Conservation (phyloP, 2,797 vertebrate species). For the Crypturellus tataupa region DNA sequence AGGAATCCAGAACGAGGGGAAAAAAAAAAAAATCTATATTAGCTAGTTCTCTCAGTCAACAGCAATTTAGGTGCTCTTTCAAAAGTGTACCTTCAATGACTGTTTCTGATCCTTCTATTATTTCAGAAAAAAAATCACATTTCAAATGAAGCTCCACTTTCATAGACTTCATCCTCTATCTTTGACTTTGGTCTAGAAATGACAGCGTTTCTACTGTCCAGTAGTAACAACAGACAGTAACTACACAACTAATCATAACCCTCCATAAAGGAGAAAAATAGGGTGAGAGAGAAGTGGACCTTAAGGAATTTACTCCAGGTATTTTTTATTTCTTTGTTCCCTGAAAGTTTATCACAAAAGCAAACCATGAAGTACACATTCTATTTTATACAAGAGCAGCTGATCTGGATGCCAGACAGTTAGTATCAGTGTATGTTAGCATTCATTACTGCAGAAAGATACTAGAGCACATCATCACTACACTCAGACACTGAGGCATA, state of each 20-base stretch:
- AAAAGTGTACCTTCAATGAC: background rate
- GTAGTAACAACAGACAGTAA: background rate
- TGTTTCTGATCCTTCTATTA: background rate
- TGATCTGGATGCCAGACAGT: background rate
- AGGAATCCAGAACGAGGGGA: background rate
- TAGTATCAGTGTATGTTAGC: background rate
- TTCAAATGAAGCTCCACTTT: background rate
- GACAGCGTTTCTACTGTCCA: background rate
- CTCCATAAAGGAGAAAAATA: background rate
- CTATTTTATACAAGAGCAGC: background rate
- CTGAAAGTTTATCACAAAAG: background rate
- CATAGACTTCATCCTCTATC: background rate
- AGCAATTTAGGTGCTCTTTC: background rate
- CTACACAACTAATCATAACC: background rate
- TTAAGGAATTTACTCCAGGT: background rate
- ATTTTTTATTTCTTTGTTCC: background rate
- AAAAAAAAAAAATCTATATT: background rate
- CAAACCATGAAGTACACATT: background rate
- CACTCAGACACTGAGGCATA: background rate
- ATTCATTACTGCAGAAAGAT: background rate
- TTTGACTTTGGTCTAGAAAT: background rate
- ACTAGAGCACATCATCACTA: background rate
- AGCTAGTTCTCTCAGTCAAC: background rate
- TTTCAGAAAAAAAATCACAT: background rate
- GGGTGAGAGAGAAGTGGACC: background rate